These are phyloP conservation scores for Mercenaria mercenaria DNA, from an alignment of 1,140 invertebrate genomes.

Conservation along the genomic window DNA sequence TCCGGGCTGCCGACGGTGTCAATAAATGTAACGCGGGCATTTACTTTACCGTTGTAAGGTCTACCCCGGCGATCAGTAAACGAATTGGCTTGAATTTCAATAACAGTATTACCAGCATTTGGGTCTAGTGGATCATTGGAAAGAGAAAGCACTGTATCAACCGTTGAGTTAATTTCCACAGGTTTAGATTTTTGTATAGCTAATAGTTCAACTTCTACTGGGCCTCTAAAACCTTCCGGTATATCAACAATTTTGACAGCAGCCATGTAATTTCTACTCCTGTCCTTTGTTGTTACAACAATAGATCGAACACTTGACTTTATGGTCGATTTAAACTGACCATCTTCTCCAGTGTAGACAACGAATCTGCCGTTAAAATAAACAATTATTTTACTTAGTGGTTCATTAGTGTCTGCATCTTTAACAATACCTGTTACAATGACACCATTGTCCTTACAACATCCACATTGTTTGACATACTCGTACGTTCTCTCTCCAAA, in stretches of 20 bases:
- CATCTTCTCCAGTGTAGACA: not conserved
- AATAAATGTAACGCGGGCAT: conserved; percentile 33
- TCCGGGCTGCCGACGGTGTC: not conserved
- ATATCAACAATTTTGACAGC: conserved; percentile 32
- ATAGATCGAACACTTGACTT: not conserved
- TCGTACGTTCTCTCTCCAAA: not conserved
- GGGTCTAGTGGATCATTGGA: conserved; percentile 1
- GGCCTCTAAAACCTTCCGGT: conserved; percentile 23
- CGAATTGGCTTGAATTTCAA: conserved; percentile 1
- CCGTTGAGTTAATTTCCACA: not conserved
- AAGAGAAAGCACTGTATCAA: not conserved
- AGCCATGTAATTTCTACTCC: not conserved
- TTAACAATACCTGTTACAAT: not conserved
- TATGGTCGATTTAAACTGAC: not conserved
- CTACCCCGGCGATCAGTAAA: not conserved
- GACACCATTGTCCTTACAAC: conserved; percentile 36
- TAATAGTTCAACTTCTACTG: conserved; percentile 13
- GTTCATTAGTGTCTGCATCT: not conserved
- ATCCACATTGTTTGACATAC: conserved; percentile 21
- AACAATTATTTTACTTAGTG: not conserved
- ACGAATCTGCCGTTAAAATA: not conserved
- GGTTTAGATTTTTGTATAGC: not conserved
- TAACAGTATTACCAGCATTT: not conserved
- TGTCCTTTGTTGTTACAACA: conserved; percentile 4
- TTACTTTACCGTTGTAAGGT: not conserved